Evolutionary conservation across 2,113 vertebrate species (phyloP).

Genomic region (Smithornis capensis): DNA sequence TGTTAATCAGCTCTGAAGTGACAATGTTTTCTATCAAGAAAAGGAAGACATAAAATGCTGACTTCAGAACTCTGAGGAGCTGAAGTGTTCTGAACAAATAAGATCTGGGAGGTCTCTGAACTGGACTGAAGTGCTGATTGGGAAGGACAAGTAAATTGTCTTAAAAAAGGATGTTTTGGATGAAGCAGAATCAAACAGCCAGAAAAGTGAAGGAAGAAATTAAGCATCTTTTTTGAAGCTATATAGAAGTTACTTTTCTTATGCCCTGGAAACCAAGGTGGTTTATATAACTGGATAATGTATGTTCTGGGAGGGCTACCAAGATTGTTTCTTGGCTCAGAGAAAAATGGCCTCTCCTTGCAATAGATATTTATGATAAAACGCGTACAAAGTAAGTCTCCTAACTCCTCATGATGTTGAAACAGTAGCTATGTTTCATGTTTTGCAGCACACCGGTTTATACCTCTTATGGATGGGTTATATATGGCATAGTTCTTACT

Average conservation of each 20-base stretch:
- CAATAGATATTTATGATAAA: neutral
- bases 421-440: neutral
- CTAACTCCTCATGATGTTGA: neutral
- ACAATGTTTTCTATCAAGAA: slow-evolving; percentile 13
- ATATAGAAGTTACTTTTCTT: neutral
- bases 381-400: neutral
- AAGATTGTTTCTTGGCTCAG: neutral
- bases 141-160: neutral
- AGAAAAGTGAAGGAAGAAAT: neutral
- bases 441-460: neutral
- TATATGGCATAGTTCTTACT: neutral
- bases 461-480: neutral
- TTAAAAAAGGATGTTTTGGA: neutral
- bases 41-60: slow-evolving; percentile 8
- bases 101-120: neutral
- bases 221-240: neutral
- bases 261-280: neutral
- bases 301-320: neutral
- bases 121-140: neutral
- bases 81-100: neutral
- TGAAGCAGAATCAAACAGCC: neutral
- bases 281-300: neutral
- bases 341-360: neutral
- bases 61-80: neutral
- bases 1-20: slow-evolving; percentile 38